These are phyloP conservation scores for Mechanitis messenoides DNA, from an alignment of 2,888 invertebrate genomes.

Conservation along the genomic window DNA sequence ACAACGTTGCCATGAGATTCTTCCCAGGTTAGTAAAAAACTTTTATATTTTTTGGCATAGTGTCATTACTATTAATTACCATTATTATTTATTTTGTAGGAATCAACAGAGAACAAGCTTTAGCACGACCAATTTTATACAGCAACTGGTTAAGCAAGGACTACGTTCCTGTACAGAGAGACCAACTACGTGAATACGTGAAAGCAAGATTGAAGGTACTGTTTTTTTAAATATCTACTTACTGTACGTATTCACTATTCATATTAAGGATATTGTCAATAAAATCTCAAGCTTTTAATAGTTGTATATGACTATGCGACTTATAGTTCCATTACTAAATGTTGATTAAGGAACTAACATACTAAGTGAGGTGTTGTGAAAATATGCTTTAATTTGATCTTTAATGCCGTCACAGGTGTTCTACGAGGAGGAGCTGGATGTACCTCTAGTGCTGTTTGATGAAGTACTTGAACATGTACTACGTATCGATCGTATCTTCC, in stretches of 20 bases:
- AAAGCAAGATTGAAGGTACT: slow-evolving; percentile 94
- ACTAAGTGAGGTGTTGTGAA: no score
- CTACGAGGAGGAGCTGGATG: slow-evolving; percentile 99
- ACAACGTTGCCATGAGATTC: slow-evolving; percentile 93
- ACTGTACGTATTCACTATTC: not conserved
- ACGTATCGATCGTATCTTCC: slow-evolving; percentile 98
- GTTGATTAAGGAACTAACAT: no score
- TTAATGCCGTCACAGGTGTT: slow-evolving; percentile 82
- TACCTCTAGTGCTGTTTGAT: slow-evolving; percentile 97
- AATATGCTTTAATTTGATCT: no score
- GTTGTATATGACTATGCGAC: no score
- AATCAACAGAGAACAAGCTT: slow-evolving; percentile 87
- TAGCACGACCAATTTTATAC: slow-evolving; percentile 96
- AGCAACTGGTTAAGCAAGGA: slow-evolving; percentile 99
- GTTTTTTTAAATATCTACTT: not conserved
- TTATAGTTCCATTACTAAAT: no score
- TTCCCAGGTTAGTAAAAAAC: slow-evolving; percentile 83
- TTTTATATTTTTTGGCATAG: not conserved
- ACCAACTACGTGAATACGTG: slow-evolving; percentile 96
- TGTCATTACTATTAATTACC: not conserved
- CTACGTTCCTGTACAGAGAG: slow-evolving; percentile 96
- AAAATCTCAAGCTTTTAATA: no score
- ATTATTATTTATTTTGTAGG: slow-evolving; percentile 60
- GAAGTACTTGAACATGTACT: slow-evolving; percentile 99
- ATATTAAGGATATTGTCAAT: not conserved